Evolutionary conservation across 2,888 invertebrate species (phyloP).

Genomic region (Isotomurus palustris): DNA sequence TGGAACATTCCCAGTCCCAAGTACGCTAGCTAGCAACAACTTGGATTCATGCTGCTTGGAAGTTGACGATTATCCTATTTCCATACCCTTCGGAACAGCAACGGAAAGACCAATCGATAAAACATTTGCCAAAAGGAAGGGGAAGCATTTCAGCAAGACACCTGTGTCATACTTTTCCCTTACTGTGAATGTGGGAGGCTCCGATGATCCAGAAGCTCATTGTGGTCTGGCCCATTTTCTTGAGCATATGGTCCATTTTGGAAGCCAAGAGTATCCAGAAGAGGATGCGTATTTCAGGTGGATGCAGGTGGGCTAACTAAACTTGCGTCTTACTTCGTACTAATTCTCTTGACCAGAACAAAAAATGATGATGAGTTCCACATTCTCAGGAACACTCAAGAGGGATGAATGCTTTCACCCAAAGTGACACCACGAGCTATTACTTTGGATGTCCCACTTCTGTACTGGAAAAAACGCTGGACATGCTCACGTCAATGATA

Average conservation of each 20-base stretch:
- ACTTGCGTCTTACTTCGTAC: not conserved
- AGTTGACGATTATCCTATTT: too few relatives aligned
- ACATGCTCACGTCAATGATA: conserved; percentile 12
- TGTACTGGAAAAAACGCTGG: not conserved
- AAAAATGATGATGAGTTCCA: too few relatives aligned
- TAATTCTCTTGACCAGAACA: too few relatives aligned
- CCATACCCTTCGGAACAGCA: too few relatives aligned
- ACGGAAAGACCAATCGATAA: too few relatives aligned
- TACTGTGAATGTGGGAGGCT: conserved; percentile 11
- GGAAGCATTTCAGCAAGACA: too few relatives aligned
- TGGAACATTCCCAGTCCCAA: too few relatives aligned
- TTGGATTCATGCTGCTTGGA: too few relatives aligned
- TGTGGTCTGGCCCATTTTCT: conserved; percentile 24
- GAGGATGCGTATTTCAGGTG: conserved; percentile 7
- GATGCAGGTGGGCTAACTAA: not conserved
- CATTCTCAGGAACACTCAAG: not conserved
- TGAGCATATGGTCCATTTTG: conserved; percentile 30
- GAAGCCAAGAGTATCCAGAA: conserved; percentile 9
- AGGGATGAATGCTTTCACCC: conserved; percentile 13
- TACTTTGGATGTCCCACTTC: not conserved
- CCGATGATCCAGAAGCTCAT: conserved; percentile 9
- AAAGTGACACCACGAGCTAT: conserved; percentile 9
- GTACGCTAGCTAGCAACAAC: too few relatives aligned
- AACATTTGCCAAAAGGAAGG: too few relatives aligned
- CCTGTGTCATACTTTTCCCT: too few relatives aligned